Evolutionary conservation across 2,113 vertebrate genomes (phyloP), one percentile per base, ranked within the genome.

Genomic region (Albula goreensis): DNA sequence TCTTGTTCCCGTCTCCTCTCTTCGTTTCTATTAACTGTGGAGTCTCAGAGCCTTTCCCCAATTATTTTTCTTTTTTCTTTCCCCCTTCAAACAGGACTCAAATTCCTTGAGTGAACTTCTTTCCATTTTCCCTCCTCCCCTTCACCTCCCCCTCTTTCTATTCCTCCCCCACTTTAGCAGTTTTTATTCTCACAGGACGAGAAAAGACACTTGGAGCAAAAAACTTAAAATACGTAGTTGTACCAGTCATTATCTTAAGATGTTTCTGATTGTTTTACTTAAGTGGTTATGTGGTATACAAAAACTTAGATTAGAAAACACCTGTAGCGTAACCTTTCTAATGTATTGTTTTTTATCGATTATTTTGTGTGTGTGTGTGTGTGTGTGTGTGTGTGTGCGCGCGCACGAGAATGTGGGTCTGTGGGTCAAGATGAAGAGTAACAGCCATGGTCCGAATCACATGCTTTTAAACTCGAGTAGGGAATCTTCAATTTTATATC

Each of bases 51-150:
- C 15, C 78, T 79, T 79, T 50, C 49, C 77, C 79, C 85, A 60
- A 50, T 70, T 84, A 74, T 87, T 51, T 79, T 70, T 86, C 78
- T 83, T 85, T 80, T 22, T 86, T 87, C 86, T 88, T 86, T 88
- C 88, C 85, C 80, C 89, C 89, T 91, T 87, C 90, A 89, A 91
- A 89, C 92, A 92, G 81, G 91, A 92, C 89, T 93, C 92, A 92
- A 94, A 96, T 95, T 95, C 95, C 94, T 94, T 86, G 90, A 93
- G 92, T 91, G 91, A 89, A 94, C 86, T 91, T 91, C 87, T 93
- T 90, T 92, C 91, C 91, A 83, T 87, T 89, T 90, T 90, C 88
- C 89, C 87, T 83, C 77, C 83, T 63, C 85, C 90, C 84, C 87
- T 77, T 78, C 83, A 60, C 31, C 82, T 60, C 77, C 81, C 78